phyloP scores from a whole-genome alignment of 2,113 vertebrate genomes.

The Tichodroma muraria region DNA sequence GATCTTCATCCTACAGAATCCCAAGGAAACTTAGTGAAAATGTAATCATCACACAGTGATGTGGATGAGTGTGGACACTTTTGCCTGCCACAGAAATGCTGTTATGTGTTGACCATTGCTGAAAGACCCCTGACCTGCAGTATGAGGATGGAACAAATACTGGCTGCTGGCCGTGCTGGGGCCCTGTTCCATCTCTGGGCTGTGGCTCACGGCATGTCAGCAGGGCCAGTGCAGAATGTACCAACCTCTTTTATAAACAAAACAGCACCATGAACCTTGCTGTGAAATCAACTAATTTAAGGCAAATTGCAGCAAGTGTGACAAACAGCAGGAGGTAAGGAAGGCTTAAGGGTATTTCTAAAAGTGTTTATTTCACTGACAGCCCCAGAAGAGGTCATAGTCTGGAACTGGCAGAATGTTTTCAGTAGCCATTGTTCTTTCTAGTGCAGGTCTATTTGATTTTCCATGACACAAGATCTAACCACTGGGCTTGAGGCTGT shows the following conservation, averaged over 20 bases:
- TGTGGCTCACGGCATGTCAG: not conserved
- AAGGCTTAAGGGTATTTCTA: not conserved
- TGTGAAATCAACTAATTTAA: not conserved
- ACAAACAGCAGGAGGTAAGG: not conserved
- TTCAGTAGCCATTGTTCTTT: not conserved
- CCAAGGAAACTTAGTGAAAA: not conserved
- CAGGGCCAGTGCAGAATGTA: not conserved
- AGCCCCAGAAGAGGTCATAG: not conserved
- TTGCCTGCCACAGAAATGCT: not conserved
- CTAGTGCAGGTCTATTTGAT: not conserved
- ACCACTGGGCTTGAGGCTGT: not conserved
- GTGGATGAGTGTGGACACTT: not conserved
- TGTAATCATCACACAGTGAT: not conserved
- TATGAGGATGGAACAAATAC: not conserved
- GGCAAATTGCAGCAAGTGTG: not conserved
- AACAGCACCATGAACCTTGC: not conserved
- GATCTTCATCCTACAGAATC: not conserved
- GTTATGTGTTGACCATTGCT: not conserved
- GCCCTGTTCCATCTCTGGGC: not conserved
- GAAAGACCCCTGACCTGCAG: not conserved
- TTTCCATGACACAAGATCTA: not conserved
- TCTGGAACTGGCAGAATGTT: not conserved
- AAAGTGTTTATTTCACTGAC: not conserved
- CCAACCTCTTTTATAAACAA: not conserved
- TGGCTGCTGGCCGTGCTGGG: not conserved